Evolutionary conservation across 1,140 invertebrate genomes (phyloP).

Genomic region (Catajapyx aquilonaris): DNA sequence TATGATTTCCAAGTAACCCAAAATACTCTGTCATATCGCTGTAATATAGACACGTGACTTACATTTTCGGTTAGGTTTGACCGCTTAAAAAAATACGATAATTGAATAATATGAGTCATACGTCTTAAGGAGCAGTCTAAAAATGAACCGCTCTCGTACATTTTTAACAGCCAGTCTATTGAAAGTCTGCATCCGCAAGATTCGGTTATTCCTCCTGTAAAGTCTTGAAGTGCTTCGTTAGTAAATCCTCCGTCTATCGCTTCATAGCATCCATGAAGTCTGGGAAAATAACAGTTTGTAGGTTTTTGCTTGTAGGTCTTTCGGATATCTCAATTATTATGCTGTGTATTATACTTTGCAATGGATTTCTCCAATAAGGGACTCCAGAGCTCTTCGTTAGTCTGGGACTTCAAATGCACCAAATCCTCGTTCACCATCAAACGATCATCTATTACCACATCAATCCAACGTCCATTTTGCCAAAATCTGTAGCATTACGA

Average conservation of each 20-base stretch:
- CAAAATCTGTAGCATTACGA: too few species aligned
- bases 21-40: too few species aligned
- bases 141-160: constrained; percentile 34
- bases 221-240: constrained; percentile 48
- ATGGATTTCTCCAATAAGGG: constrained; percentile 54
- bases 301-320: constrained; percentile 1
- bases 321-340: constrained; percentile 3
- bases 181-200: constrained; percentile 25
- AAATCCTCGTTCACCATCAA: constrained; percentile 35
- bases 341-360: too few species aligned
- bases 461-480: too few species aligned
- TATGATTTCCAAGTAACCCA: too few species aligned
- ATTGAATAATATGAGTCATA: constrained; percentile 12
- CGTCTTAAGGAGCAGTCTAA: constrained; percentile 50
- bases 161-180: constrained; percentile 34
- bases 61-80: too few species aligned
- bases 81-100: not conserved
- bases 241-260: constrained; percentile 45
- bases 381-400: constrained; percentile 42
- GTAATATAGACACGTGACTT: too few species aligned
- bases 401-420: constrained; percentile 38
- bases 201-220: constrained; percentile 47
- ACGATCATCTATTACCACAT: constrained; percentile 51
- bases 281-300: constrained; percentile 1
- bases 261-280: too few species aligned